phyloP scores from a whole-genome alignment of 1,140 invertebrate species.

The Drosophila tani region DNA sequence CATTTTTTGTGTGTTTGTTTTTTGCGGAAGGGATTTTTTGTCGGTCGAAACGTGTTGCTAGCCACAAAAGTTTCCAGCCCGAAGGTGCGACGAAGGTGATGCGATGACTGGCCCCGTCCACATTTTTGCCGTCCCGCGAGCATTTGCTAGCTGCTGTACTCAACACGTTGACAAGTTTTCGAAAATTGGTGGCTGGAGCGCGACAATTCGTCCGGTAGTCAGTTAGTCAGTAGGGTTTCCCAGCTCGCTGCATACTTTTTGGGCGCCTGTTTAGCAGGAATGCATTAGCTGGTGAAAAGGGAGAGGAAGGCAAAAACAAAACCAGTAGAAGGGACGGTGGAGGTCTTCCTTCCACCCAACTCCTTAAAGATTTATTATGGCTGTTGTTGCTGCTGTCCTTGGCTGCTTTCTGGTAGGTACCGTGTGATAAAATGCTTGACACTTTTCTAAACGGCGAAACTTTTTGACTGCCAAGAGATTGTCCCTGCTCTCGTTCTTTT shows the following conservation, averaged over 20 bases:
- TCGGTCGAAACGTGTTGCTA: slow-evolving; percentile 50
- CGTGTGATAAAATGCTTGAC: slow-evolving; percentile 81
- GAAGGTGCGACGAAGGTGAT: slow-evolving; percentile 26
- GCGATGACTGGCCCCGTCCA: slow-evolving; percentile 26
- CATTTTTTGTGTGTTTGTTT: slow-evolving; percentile 32
- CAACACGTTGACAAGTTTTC: slow-evolving; percentile 79
- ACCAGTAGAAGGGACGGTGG: not conserved
- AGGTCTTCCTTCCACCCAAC: slow-evolving; percentile 6
- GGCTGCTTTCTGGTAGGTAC: slow-evolving; percentile 42
- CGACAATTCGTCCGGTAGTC: slow-evolving; percentile 39
- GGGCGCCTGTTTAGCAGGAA: slow-evolving; percentile 67
- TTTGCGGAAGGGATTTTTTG: slow-evolving; percentile 24
- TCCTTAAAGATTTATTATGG: slow-evolving; percentile 72
- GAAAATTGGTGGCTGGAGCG: slow-evolving; percentile 45
- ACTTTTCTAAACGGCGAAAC: slow-evolving; percentile 81
- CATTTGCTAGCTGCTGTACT: slow-evolving; percentile 64
- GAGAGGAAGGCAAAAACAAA: not conserved
- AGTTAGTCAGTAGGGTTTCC: slow-evolving; percentile 44
- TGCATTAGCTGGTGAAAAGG: slow-evolving; percentile 41
- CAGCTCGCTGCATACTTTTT: slow-evolving; percentile 67
- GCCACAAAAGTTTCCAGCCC: slow-evolving; percentile 46
- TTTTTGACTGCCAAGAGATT: slow-evolving; percentile 81
- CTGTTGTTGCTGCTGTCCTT: slow-evolving; percentile 52
- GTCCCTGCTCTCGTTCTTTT: slow-evolving; percentile 22
- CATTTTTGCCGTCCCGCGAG: slow-evolving; percentile 25